A percentile compares a stretch with the other conserved stretches of the same genome.
These are phyloP conservation scores for Tortricodes alternella DNA, from an alignment of 2,888 invertebrate genomes.

Conservation along the genomic window DNA sequence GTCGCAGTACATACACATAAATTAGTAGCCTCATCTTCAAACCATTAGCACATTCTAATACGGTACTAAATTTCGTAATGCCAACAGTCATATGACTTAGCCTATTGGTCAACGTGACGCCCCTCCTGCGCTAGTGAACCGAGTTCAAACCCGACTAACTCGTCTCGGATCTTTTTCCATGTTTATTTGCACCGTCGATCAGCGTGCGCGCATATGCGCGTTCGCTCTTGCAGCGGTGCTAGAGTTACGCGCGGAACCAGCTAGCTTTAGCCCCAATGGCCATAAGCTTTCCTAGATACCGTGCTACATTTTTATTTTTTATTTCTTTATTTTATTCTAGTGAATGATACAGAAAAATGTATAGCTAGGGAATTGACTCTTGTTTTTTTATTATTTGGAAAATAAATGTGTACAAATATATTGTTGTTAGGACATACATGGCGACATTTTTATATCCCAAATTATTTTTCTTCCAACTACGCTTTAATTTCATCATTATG, in stretches of 20 bases:
- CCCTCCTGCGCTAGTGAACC: not conserved
- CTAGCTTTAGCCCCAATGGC: slow-evolving; percentile 42
- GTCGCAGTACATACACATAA: too few relatives aligned
- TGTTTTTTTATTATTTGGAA: too few relatives aligned
- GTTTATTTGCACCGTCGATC: slow-evolving; percentile 50
- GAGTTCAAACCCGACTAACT: slow-evolving; percentile 26
- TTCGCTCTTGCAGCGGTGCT: slow-evolving; percentile 57
- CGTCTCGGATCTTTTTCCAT: slow-evolving; percentile 10
- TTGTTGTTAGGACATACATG: too few relatives aligned
- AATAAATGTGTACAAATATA: too few relatives aligned
- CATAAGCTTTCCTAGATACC: slow-evolving; percentile 60
- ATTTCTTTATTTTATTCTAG: too few relatives aligned
- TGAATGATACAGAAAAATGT: too few relatives aligned
- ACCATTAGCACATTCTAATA: not conserved
- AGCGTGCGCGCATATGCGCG: slow-evolving; percentile 42
- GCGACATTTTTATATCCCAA: too few relatives aligned
- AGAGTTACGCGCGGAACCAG: slow-evolving; percentile 50
- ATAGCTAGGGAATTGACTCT: too few relatives aligned
- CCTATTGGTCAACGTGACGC: not conserved
- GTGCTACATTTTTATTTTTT: slow-evolving; percentile 43
- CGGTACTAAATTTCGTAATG: not conserved
- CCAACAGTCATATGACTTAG: not conserved
- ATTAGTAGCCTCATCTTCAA: not conserved
- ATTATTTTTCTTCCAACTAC: too few relatives aligned
- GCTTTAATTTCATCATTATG: too few relatives aligned